These are phyloP conservation scores for Myotis myotis DNA, from an alignment of 2,797 vertebrate genomes.

Conservation along the genomic window DNA sequence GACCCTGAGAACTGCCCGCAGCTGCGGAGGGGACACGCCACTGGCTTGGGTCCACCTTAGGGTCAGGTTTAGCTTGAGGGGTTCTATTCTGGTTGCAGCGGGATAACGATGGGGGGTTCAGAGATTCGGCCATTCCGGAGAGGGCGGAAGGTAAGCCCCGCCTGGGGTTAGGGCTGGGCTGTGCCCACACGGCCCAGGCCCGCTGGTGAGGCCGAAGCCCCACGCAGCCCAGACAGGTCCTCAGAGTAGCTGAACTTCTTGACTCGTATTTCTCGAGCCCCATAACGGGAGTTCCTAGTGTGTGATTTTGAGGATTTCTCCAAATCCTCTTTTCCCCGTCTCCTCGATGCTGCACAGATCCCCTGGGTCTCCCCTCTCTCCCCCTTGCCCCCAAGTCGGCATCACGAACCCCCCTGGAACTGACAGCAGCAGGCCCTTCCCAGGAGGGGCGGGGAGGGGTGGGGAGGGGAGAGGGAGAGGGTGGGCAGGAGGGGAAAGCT, in stretches of 20 bases:
- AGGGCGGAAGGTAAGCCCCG: neutral
- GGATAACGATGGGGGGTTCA: neutral
- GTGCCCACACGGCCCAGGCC: accelerated
- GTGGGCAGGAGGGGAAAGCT: neutral
- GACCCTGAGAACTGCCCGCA: neutral
- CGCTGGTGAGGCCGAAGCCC: neutral
- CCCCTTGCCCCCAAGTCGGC: neutral
- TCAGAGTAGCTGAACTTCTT: neutral
- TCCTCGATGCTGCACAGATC: neutral
- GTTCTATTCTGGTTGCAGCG: neutral
- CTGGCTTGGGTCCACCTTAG: neutral
- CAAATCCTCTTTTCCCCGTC: neutral
- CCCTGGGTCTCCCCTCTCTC: neutral
- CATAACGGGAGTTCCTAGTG: too few species aligned
- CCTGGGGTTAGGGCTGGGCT: neutral
- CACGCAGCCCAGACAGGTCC: neutral
- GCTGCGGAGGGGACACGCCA: neutral
- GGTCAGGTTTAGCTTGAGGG: neutral
- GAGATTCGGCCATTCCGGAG: neutral
- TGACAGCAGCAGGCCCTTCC: neutral
- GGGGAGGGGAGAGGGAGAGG: accelerated
- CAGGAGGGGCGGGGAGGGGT: neutral
- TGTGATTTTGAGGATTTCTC: neutral
- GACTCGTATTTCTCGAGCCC: neutral
- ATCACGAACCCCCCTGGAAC: too few species aligned